Evolutionary conservation across 1,140 invertebrate species (phyloP), one percentile per base, ranked within the genome.

Genomic region (Drosophila suzukii): DNA sequence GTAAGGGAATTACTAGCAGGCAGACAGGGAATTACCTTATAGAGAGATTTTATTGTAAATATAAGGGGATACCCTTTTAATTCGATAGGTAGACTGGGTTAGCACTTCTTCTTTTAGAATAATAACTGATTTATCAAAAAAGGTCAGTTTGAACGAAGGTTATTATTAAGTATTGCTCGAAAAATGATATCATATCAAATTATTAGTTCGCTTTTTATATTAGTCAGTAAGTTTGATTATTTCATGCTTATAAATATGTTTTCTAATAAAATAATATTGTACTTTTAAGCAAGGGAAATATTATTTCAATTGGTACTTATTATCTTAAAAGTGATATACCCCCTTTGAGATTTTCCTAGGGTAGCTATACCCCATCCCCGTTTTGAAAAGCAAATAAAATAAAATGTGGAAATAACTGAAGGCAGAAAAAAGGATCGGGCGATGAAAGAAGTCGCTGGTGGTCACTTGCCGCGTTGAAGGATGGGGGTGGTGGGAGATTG

Each of bases 381-480:
- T 4, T 50, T 47, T 38, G 17, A 39, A 67, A 66, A 11, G 17
- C 15, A 34, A 66, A 50, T 66, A 24, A 67, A 65, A 66, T 66
- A 32, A 65, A 65, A 39, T 20, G 43, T 43, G 12, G 58, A 46
- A 36, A 20, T 34, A 43, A 46, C 8, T 39, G 60, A 38, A 32
- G 60, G 34, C 62, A 36, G 62, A 61, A 61, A 66, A 66, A 67
- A 50, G 63, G 63, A 41, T 66, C 41, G 17, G 60, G 62, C 63
- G 63, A 50, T 67, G 63, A 67, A 67, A 66, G 60, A 61, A 67
- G 43, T 67, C 60, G 60, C 34, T 39, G 63, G 20, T 66, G 62
- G 63, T 49, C 44, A 50, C 43, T 62, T 44, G 32, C 41, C 56
- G 39, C 55, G 36, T 7, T 49, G 30, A 65, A 47, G 34, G 65